Percentiles rank a stretch among this genome's conserved stretches.
Conservation (phyloP, 2,888 invertebrate species). For the Kryphioiulus occultus region DNA sequence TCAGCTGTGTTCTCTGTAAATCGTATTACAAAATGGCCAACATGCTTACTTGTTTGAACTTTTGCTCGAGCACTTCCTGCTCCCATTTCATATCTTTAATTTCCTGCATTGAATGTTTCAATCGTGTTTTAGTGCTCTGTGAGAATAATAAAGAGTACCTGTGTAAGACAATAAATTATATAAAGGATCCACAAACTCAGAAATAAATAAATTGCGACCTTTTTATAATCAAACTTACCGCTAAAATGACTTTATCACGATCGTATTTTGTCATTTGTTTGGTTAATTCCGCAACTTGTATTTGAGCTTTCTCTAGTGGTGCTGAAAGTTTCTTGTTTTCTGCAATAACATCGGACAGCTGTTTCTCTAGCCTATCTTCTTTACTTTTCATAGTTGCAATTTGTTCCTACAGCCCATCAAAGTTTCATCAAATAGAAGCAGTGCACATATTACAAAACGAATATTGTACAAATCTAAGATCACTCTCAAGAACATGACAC, state of each 20-base stretch:
- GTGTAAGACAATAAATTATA: not conserved
- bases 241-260: slow-evolving; percentile 79
- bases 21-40: not conserved
- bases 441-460: not conserved
- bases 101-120: slow-evolving; percentile 63
- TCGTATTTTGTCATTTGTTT: slow-evolving; percentile 84
- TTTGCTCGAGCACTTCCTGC: slow-evolving; percentile 75
- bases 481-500: no score
- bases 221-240: slow-evolving; percentile 45
- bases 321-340: slow-evolving; percentile 78
- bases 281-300: slow-evolving; percentile 75
- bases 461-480: not conserved
- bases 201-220: not conserved
- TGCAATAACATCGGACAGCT: slow-evolving; percentile 71
- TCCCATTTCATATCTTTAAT: slow-evolving; percentile 71
- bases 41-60: slow-evolving; percentile 73
- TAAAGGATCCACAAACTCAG: not conserved
- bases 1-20: not conserved
- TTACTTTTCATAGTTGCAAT: slow-evolving; percentile 78
- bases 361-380: slow-evolving; percentile 78
- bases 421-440: not conserved
- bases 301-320: slow-evolving; percentile 73
- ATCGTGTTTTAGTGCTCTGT: slow-evolving; percentile 68
- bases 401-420: slow-evolving; percentile 68
- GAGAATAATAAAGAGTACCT: slow-evolving; percentile 55